Evolutionary conservation across 2,113 vertebrate genomes (phyloP), one percentile per base, ranked within the genome.

Genomic region (Kobus ellipsiprymnus): DNA sequence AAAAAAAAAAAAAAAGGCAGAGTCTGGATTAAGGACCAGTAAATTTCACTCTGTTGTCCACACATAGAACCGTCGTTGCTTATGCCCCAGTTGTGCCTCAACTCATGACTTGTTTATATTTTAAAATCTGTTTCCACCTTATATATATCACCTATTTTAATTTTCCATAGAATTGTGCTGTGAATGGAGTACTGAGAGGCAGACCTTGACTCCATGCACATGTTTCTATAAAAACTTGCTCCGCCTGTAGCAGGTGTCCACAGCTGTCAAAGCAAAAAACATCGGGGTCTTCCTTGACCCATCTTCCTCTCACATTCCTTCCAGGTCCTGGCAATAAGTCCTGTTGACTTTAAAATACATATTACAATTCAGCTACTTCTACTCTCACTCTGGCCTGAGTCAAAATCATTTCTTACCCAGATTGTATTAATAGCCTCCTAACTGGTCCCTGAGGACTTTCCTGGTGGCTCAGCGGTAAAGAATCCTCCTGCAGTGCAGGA

Each of bases 31-130:
- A 57, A 48, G 57, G 50, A 29, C 7, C 27, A 60, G 5, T 1
- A 90, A 44, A 3, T 40, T 14, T 33, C 27, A 44, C 3, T 0
- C 60, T 14, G 7, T 4, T 9, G 1, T 40, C 6, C 16, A 33
- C 30, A n/a, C 48, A 8, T 13, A 11, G 23, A 90, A n/a, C 27
- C 17, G 13, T 19, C 8, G 15, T 2, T n/a, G 3, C 27, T 88
- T 44, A 21, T 84, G 19, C 16, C 55, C 50, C n/a, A 57, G 11
- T 88, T 33, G 19, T 83, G 33, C 16, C 64, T 48, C 29, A 57
- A 74, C 2, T 29, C 33, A 30, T n/a, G 14, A 74, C 44, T 77
- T 82, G 4, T 44, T 96, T 25, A 36, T 54, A 84, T 77, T 67
- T 60, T 84, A 29, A 77, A 64, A 44, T 60, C 21, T n/a, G 19